Evolutionary conservation across 1,140 invertebrate genomes (phyloP), one percentile per base, ranked within the genome.

Genomic region (Eupristina koningsbergeri): DNA sequence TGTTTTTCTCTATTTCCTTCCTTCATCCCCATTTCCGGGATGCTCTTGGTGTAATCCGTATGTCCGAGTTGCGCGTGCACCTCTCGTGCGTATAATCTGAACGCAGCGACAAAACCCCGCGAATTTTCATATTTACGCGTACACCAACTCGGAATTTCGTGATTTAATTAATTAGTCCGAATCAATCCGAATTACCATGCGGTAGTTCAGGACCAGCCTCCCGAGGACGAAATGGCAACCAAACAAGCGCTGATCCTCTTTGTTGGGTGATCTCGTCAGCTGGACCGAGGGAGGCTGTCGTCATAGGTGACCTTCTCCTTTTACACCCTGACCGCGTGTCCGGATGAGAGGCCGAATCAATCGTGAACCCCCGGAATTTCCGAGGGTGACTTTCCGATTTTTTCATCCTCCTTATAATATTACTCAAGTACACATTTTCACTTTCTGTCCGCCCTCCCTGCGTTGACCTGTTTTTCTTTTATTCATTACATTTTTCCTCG

Each of bases 151-250:
- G 80, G 81, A 83, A 86, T 88, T 86, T 83, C 83, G 78, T 86
- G 88, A 89, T 89, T 89, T 86, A 89, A 89, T 89, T 89, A 89
- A 89, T 89, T 87, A 89, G 86, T 84, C 81, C 86, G 86, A 88
- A 89, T 89, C 89, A 89, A 89, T 89, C 88, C 89, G 86, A 89
- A 89, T 89, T 89, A 89, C 86, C 64, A 78, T 64, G 73, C 41
- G 73, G 34, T 36, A 0, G n/a, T 19, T n/a, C 31, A 0, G 58
- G 9, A 36, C 34, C 53, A 39, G 9, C 34, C 76, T 11, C 34
- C 64, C 34, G 64, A 69, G 64, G 41, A 45, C 41, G n/a, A n/a
- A n/a, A n/a, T n/a, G 41, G 41, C 41, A 45, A 45, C 41, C n/a
- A n/a, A n/a, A 11, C 11, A 5, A 22, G 34, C 2, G 47, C 17